phyloP scores from a whole-genome alignment of 2,113 vertebrate genomes.

The chimpanzee (Pan troglodytes) region DNA sequence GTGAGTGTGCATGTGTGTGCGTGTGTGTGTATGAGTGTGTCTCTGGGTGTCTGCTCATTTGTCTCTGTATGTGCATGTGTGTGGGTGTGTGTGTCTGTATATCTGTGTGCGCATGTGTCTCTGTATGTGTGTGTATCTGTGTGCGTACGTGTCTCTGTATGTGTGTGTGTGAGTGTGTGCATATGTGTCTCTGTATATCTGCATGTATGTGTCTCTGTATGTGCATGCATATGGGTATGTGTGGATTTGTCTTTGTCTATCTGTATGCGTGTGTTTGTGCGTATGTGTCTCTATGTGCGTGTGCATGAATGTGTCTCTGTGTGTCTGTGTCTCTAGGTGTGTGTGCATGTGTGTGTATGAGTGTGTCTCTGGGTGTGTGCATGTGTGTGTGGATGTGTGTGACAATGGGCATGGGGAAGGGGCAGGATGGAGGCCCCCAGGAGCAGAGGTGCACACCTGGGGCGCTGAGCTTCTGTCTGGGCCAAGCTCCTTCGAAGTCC shows the following conservation, averaged over 20 bases:
- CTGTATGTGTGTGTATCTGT: neutral
- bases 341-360: no score
- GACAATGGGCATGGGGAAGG: neutral
- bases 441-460: neutral
- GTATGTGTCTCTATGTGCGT: neutral
- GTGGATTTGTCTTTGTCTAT: no score
- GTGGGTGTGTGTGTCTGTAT: neutral
- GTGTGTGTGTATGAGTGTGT: no score
- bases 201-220: neutral
- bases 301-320: rapidly evolving
- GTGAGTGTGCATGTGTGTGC: no score
- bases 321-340: no score
- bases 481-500: neutral
- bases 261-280: rapidly evolving
- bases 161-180: neutral
- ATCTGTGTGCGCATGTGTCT: no score
- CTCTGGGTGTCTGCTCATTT: no score
- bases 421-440: rapidly evolving
- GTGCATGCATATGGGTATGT: no score
- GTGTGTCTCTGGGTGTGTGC: no score
- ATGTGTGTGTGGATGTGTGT: neutral
- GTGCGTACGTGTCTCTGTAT: neutral
- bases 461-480: neutral
- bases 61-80: no score
- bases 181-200: neutral